Evolutionary conservation across 2,797 vertebrate species (phyloP).

Genomic region (Enteromius viviparus): DNA sequence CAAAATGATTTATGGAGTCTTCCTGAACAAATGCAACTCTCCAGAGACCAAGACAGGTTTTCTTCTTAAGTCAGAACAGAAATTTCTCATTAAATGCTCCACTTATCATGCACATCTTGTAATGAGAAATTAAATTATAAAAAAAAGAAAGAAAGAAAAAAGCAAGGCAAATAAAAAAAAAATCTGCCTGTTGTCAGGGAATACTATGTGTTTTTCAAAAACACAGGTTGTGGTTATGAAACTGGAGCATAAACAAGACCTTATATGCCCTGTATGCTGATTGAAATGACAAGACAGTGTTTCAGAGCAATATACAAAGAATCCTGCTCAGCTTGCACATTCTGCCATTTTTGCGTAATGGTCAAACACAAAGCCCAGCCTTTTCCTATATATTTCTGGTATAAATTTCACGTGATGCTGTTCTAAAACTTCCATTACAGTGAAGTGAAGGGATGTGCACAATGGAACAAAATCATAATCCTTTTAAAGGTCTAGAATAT

Average conservation of each 20-base stretch:
- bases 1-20: slow-evolving; percentile 1
- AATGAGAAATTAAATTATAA: background rate
- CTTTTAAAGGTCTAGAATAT: background rate
- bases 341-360: background rate
- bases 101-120: slow-evolving; percentile 32
- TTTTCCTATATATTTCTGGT: too few species aligned
- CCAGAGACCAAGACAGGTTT: background rate
- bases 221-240: background rate
- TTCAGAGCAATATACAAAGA: background rate
- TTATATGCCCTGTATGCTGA: background rate
- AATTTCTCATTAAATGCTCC: slow-evolving; percentile 32
- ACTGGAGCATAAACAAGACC: background rate
- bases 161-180: background rate
- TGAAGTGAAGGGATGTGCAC: background rate
- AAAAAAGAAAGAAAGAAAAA: slow-evolving; percentile 12
- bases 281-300: background rate
- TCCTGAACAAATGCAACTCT: background rate
- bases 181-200: background rate
- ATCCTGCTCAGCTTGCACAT: slow-evolving; percentile 4
- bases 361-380: background rate
- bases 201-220: slow-evolving; percentile 8
- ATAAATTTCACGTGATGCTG: background rate
- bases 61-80: background rate
- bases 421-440: background rate
- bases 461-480: background rate